Base-by-base conservation (phyloP, 2,113 vertebrate genomes). In the Axis porcinus region DNA sequence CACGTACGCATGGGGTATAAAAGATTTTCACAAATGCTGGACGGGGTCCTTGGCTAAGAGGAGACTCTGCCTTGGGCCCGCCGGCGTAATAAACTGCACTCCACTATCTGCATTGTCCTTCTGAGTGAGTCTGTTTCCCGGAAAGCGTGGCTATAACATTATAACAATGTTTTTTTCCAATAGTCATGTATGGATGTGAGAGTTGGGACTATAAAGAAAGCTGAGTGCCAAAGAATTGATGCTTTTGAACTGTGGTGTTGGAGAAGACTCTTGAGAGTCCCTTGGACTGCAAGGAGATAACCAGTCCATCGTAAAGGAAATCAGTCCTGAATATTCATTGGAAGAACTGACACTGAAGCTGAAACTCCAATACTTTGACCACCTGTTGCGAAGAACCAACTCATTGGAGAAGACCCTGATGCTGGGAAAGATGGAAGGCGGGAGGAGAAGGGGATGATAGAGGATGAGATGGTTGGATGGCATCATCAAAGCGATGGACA, bases 381-480 rank as follows among this genome's bases (percentile, higher is more conserved):
- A 36, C n/a, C 64, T 36, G n/a, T 36, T 70, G n/a, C 0, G 1
- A 70, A 70, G n/a, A 70, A 23, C n/a, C 1, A 0, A 70, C n/a
- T 70, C 64, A 70, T 36, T 70, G 19, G n/a, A 36, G 21, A 70
- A 36, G n/a, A 36, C 17, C 2, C 4, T 70, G 67, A 36, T 70
- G 33, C n/a, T 36, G 67, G 67, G n/a, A 70, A 70, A 36, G n/a
- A 70, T 23, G 36, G 67, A 70, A 70, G 67, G 67, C 2, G 0
- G n/a, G n/a, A 70, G n/a, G 64, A 70, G 64, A 70, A 70, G 10
- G 64, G 64, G 64, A 70, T 0, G 4, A 70, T 4, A 40, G 19
- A 70, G 19, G 67, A 70, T 12, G n/a, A 11, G 33, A 40, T 23
- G 9, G 67, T 70, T 70, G n/a, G 67, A 40, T 70, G 67, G 67